Evolutionary conservation across 30 jellyfish, hydroid and myxozoan species (phyloP).

Genomic region (Calvadosia cruxmelitensis): DNA sequence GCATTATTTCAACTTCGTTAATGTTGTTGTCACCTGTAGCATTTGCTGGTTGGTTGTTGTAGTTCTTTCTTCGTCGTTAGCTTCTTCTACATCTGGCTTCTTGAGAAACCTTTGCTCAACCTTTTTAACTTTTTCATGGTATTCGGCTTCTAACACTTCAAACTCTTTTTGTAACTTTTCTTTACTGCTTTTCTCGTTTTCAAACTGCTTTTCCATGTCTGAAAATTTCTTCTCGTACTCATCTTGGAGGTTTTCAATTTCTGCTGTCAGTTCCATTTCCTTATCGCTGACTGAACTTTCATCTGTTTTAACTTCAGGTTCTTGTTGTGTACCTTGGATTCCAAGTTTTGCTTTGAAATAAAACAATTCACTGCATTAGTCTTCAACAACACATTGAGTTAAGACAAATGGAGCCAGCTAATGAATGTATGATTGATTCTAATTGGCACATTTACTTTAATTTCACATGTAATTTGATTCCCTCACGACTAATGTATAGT

Average conservation of each 20-base stretch:
- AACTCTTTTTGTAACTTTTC: slow-evolving; percentile 24
- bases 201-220: slow-evolving; percentile 47
- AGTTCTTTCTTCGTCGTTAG: no score
- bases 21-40: no score
- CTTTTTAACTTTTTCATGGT: background rate
- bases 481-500: no score
- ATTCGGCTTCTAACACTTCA: background rate
- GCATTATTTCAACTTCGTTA: no score
- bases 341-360: slow-evolving; percentile 77
- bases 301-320: background rate
- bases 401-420: no score
- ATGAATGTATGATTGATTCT: no score
- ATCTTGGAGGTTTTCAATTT: slow-evolving; percentile 44
- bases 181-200: slow-evolving; percentile 71
- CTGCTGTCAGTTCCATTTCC: slow-evolving; percentile 10
- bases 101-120: background rate
- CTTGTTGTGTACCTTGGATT: background rate
- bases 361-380: no score
- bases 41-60: no score
- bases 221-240: slow-evolving; percentile 76
- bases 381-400: no score
- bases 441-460: no score
- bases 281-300: background rate
- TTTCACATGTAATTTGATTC: no score
- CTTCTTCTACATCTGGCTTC: no score